Base-by-base conservation (phyloP, 2,888 invertebrate species). In the Xylota segnis region DNA sequence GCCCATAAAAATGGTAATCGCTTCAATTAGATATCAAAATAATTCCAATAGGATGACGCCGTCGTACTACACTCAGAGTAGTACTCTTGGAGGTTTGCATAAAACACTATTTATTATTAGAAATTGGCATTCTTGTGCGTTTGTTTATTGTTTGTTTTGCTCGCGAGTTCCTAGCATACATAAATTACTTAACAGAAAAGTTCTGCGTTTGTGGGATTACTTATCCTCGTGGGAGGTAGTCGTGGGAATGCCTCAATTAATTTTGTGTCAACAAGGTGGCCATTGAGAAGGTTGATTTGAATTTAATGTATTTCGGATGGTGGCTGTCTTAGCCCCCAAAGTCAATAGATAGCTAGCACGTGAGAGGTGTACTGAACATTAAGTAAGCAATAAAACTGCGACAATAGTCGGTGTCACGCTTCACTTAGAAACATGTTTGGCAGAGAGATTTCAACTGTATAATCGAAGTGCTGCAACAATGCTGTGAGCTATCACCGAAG, bases 81-180 rank as follows among this genome's bases (percentile, higher is more conserved):
- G 43, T 6, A 12, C 2, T 3, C n/a, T 56, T 56, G 32, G 16
- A 4, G 16, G 32, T 34, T 34, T 34, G 16, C 32, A 56, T 32
- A 32, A 9, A 37, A 37, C 34, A 54, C 9, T n/a, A 12, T 29
- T 14, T 29, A 29, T 54, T 32, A 54, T 32, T 54, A 2, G 32
- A 14, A 56, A 56, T 56, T 56, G 56, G 34, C 56, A 56, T 56
- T 56, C 56, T 34, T 34, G 7, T 4, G 34, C 16, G 34, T 34
- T 9, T 56, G 16, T 50, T 18, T 18, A 2, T 27, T 29, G 27
- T 52, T 52, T 27, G 5, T 52, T 56, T 56, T 56, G 32, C 32
- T 14, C 54, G 12, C 9, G 9, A 45, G 16, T 45, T 45, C 45
- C 16, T 16, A 2, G 1, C 16, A 45, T 7, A 45, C 23, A 37